phyloP scores from a whole-genome alignment of 2,888 invertebrate genomes.

The Anaspis maculata region DNA sequence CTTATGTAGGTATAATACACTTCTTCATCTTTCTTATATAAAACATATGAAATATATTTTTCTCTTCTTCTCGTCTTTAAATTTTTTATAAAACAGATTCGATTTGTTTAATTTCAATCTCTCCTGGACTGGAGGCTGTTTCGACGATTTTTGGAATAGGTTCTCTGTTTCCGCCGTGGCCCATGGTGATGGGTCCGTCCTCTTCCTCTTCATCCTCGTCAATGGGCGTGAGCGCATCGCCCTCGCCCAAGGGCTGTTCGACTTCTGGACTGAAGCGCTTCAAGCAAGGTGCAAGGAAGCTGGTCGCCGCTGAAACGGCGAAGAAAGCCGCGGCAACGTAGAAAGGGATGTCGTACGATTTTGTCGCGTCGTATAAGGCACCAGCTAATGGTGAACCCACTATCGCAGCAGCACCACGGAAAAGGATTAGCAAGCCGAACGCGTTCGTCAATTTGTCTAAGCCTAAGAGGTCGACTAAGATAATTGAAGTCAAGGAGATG shows the following conservation, averaged over 20 bases:
- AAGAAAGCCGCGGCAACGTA: constrained; percentile 88
- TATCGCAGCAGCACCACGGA: constrained; percentile 90
- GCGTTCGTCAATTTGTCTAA: constrained; percentile 94
- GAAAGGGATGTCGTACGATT: constrained; percentile 82
- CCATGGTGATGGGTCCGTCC: constrained; percentile 61
- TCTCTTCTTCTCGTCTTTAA: neutral
- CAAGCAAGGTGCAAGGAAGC: constrained; percentile 68
- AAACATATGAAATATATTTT: no score
- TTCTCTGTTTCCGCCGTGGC: constrained; percentile 30
- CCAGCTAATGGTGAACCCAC: constrained; percentile 80
- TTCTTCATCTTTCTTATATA: no score
- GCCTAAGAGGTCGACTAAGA: constrained; percentile 91
- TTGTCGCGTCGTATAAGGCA: constrained; percentile 80
- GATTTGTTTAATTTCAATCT: constrained; percentile 56
- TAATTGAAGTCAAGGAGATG: constrained; percentile 95
- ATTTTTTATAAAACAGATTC: constrained; percentile 68
- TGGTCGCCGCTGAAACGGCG: constrained; percentile 73
- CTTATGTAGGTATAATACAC: no score
- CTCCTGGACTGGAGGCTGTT: constrained; percentile 59
- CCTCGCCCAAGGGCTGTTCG: constrained; percentile 27
- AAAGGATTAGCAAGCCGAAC: constrained; percentile 90
- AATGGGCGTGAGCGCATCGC: constrained; percentile 70
- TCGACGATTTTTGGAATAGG: constrained; percentile 65
- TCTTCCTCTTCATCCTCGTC: constrained; percentile 72
- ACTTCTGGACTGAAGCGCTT: constrained; percentile 48